phyloP scores from a whole-genome alignment of 1,140 invertebrate species.

The Bombus consobrinus region DNA sequence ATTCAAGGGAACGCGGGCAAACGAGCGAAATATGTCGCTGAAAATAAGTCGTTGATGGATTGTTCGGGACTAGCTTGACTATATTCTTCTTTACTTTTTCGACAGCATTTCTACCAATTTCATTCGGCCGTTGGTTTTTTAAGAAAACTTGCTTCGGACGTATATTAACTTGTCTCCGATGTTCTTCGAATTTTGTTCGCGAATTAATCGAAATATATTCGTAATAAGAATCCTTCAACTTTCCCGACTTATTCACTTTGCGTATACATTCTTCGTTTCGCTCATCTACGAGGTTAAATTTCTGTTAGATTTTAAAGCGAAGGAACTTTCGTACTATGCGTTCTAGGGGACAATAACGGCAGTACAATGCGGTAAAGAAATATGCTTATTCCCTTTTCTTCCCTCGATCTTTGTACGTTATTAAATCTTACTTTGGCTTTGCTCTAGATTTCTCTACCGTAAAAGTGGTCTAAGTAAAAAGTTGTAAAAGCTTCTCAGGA shows the following conservation, averaged over 20 bases:
- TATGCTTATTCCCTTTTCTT: neutral
- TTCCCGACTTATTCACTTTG: neutral
- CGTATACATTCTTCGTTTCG: neutral
- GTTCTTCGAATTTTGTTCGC: neutral
- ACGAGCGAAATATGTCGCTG: neutral
- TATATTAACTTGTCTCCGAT: no score
- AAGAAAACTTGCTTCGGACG: no score
- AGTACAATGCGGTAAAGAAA: neutral
- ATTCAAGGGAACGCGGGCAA: neutral
- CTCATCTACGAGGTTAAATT: neutral
- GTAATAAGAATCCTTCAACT: neutral
- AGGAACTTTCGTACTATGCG: neutral
- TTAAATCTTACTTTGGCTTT: neutral
- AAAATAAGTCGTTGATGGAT: neutral
- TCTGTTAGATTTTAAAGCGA: neutral
- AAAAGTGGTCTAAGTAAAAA: neutral
- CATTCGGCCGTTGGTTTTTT: no score
- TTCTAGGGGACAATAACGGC: neutral
- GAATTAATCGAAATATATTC: no score
- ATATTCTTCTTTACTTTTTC: no score
- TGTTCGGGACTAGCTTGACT: fast-evolving
- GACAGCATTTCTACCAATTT: no score
- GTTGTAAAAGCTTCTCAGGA: no score
- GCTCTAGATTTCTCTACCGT: neutral
- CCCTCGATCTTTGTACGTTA: neutral